Conservation (phyloP, 2,113 vertebrate genomes). For the Callipepla californica region DNA sequence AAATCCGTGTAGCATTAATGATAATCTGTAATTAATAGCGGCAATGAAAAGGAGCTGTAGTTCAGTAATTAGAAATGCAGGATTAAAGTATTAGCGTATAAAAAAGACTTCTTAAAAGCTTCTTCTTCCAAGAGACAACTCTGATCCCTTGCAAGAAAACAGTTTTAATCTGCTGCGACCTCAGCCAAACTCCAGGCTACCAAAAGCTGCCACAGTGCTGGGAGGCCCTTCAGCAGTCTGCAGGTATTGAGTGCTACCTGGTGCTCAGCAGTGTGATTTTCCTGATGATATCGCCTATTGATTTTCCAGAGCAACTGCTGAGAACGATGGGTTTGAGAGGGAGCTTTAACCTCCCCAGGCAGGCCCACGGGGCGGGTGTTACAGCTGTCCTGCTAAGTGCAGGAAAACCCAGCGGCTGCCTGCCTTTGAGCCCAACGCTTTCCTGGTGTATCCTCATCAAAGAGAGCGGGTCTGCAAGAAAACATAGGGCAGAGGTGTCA, state of each 20-base stretch:
- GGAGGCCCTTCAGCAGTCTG: background rate
- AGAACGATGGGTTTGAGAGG: fast-evolving
- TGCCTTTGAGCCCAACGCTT: background rate
- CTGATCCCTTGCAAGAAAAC: background rate
- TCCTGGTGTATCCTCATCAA: background rate
- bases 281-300: background rate
- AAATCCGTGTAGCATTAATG: conserved; percentile 28
- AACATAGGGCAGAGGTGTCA: background rate
- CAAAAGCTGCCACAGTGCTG: background rate
- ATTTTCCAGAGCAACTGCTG: background rate
- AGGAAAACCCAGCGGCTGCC: background rate
- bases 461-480: background rate
- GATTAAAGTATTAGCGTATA: conserved; percentile 48
- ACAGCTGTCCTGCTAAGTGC: background rate
- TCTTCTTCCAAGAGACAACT: conserved; percentile 23
- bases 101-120: conserved; percentile 7
- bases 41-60: conserved; percentile 48
- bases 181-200: conserved; percentile 7
- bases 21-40: conserved; percentile 64
- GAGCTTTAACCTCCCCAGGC: background rate
- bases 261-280: background rate
- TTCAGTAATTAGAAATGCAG: conserved; percentile 49
- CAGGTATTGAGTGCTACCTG: fast-evolving
- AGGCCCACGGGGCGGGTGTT: background rate
- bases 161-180: background rate